Percentiles rank a stretch among this genome's conserved stretches.
phyloP scores from a whole-genome alignment of 2,113 vertebrate species.

The Onychostoma macrolepis region DNA sequence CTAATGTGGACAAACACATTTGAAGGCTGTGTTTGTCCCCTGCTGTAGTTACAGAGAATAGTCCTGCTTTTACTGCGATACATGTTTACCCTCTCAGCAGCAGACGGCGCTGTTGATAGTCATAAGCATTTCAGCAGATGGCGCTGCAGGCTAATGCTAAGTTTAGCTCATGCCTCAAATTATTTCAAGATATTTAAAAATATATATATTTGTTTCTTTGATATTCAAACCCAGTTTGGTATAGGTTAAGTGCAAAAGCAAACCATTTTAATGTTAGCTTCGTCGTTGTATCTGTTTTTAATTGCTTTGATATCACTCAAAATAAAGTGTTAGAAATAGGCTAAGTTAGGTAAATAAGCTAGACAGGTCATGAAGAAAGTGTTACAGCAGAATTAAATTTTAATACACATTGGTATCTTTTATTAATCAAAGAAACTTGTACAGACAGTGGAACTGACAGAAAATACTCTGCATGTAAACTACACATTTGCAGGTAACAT shows the following conservation, averaged over 20 bases:
- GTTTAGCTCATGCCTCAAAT: background rate
- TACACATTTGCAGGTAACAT: slow-evolving; percentile 81
- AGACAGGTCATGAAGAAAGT: background rate
- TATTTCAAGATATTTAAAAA: background rate
- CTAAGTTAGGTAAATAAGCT: background rate
- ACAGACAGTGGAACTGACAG: slow-evolving; percentile 77
- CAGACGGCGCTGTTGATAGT: background rate
- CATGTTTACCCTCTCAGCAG: background rate
- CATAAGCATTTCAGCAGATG: slow-evolving; percentile 26
- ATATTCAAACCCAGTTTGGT: background rate
- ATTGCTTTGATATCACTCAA: background rate
- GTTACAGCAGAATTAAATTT: background rate
- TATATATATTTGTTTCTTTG: background rate
- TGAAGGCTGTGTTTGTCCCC: background rate
- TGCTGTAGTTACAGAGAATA: background rate
- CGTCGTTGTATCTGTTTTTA: background rate
- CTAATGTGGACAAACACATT: too few species aligned
- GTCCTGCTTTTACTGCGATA: too few species aligned
- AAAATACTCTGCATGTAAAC: slow-evolving; percentile 85
- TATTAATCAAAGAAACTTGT: slow-evolving; percentile 78
- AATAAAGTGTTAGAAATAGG: background rate
- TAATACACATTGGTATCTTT: slow-evolving; percentile 54
- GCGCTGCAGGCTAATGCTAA: slow-evolving; percentile 7
- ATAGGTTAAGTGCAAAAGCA: background rate
- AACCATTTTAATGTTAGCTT: background rate